phyloP scores from a whole-genome alignment of 2,797 vertebrate genomes.

The Chelmon rostratus region DNA sequence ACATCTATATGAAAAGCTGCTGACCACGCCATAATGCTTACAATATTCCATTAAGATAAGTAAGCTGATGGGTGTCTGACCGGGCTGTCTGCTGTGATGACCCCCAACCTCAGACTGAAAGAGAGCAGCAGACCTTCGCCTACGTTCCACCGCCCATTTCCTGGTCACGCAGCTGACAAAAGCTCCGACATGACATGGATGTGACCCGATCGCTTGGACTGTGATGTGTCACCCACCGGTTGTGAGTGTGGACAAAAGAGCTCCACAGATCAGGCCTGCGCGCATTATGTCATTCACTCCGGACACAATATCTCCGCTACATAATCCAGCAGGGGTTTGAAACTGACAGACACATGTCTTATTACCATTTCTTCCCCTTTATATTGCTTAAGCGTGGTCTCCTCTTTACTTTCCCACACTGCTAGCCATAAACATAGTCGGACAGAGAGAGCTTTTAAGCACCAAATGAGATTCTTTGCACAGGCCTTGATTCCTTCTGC shows the following conservation, averaged over 20 bases:
- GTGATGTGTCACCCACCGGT: conserved; percentile 33
- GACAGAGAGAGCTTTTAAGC: conserved; percentile 20
- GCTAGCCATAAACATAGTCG: background rate
- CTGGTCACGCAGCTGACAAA: conserved; percentile 67
- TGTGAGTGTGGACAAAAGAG: conserved; percentile 23
- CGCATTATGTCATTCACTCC: conserved; percentile 34
- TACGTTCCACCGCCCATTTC: conserved; percentile 65
- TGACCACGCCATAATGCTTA: conserved; percentile 7
- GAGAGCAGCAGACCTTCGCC: conserved; percentile 55
- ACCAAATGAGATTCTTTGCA: conserved; percentile 46
- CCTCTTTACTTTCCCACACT: background rate
- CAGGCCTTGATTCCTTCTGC: conserved; percentile 23
- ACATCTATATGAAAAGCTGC: conserved; percentile 12
- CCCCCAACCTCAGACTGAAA: conserved; percentile 24
- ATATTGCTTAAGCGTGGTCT: background rate
- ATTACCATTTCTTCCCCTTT: background rate
- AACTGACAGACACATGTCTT: background rate
- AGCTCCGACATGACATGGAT: conserved; percentile 57
- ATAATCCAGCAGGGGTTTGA: conserved; percentile 20
- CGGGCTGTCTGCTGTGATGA: conserved; percentile 23
- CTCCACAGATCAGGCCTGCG: conserved; percentile 11
- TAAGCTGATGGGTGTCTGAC: conserved; percentile 21
- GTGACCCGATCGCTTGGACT: conserved; percentile 48
- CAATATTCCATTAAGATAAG: conserved; percentile 36
- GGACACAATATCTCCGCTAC: conserved; percentile 19